These are phyloP conservation scores for Gymnosoma rotundatum DNA, from an alignment of 2,888 invertebrate species.

Conservation along the genomic window DNA sequence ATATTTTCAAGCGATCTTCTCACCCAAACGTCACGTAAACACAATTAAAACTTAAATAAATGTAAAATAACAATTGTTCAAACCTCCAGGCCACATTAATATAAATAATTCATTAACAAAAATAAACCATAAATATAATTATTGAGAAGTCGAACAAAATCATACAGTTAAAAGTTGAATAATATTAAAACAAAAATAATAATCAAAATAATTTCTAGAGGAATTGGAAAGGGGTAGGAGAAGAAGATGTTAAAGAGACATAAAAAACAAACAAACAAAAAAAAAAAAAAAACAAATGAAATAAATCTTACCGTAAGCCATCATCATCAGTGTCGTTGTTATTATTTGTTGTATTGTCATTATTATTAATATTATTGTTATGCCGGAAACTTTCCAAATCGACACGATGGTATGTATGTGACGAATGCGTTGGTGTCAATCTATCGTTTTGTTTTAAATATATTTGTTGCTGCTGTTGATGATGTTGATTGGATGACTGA, in stretches of 20 bases:
- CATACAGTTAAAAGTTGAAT: constrained; percentile 2
- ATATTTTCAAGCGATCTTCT: constrained; percentile 49
- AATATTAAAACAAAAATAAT: neutral
- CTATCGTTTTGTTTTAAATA: constrained; percentile 66
- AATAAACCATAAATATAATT: constrained; percentile 12
- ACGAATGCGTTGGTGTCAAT: constrained; percentile 72
- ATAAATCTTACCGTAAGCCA: constrained; percentile 77
- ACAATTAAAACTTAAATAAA: constrained; percentile 69
- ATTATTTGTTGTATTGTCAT: constrained; percentile 64
- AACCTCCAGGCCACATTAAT: constrained; percentile 52
- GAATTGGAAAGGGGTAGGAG: neutral
- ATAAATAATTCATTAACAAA: constrained; percentile 66
- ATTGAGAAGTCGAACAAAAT: constrained; percentile 51
- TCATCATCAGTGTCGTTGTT: constrained; percentile 72
- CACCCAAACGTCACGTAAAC: constrained; percentile 67
- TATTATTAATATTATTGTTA: constrained; percentile 74
- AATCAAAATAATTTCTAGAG: neutral
- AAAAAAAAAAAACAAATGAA: constrained; percentile 35
- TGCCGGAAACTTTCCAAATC: constrained; percentile 81
- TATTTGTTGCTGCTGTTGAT: constrained; percentile 36
- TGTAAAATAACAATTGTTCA: constrained; percentile 62
- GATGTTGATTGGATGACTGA: constrained; percentile 36
- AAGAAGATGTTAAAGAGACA: neutral
- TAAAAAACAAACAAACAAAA: neutral
- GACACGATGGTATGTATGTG: constrained; percentile 71